Conservation (phyloP, 2,888 invertebrate genomes). For the Platerodrilus igneus region DNA sequence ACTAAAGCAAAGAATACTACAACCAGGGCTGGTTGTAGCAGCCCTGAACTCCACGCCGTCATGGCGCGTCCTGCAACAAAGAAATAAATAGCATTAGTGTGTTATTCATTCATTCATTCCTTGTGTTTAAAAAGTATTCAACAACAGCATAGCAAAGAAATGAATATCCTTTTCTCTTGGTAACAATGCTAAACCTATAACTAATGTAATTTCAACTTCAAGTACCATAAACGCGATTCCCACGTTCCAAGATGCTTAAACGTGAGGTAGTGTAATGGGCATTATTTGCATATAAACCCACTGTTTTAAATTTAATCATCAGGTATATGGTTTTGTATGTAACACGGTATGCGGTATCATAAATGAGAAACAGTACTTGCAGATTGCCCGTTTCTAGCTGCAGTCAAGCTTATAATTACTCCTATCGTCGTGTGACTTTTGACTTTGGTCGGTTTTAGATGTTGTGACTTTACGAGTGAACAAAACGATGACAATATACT, state of each 20-base stretch:
- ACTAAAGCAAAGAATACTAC: conserved; percentile 34
- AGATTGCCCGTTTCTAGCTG: no score
- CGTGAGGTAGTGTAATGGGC: conserved; percentile 20
- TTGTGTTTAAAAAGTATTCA: conserved; percentile 25
- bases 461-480: no score
- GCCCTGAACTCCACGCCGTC: conserved; percentile 54
- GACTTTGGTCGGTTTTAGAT: no score
- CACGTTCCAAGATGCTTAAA: conserved; percentile 19
- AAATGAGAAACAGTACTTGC: no score
- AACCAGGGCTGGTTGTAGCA: conserved; percentile 45
- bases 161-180: conserved; percentile 18
- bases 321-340: no score
- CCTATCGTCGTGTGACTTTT: no score
- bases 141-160: no score
- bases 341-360: no score
- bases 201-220: conserved; percentile 23
- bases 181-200: conserved; percentile 22
- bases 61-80: conserved; percentile 51
- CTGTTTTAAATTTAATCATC: conserved; percentile 10
- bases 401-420: no score
- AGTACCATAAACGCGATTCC: conserved; percentile 23
- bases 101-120: no score
- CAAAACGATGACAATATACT: no score
- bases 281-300: conserved; percentile 13
- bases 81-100: conserved; percentile 26